Conservation (phyloP, 2,888 invertebrate genomes). For the Himalopsyche japonica region DNA sequence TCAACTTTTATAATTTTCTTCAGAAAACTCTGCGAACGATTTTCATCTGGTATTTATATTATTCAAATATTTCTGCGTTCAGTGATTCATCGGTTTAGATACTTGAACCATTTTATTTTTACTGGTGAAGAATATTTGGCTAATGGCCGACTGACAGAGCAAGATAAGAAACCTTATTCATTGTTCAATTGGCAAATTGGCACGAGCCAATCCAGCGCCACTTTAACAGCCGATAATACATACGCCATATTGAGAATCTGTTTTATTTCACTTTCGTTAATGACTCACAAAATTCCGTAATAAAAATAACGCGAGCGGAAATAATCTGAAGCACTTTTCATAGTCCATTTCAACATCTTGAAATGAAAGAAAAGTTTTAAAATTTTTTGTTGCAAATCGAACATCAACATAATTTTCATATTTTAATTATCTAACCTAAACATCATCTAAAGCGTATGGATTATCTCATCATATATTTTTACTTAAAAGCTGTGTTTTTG, state of each 20-base stretch:
- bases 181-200: neutral
- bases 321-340: too few relatives aligned
- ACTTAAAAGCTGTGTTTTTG: too few relatives aligned
- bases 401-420: too few relatives aligned
- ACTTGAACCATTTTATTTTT: neutral
- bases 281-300: neutral
- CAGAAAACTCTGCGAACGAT: too few relatives aligned
- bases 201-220: neutral
- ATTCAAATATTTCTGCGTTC: neutral
- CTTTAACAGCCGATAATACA: neutral
- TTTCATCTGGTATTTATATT: too few relatives aligned
- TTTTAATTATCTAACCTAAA: too few relatives aligned
- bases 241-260: neutral
- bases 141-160: neutral
- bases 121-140: neutral
- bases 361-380: too few relatives aligned
- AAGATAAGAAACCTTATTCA: neutral
- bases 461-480: too few relatives aligned
- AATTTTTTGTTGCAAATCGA: too few relatives aligned
- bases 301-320: neutral
- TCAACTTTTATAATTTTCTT: too few relatives aligned
- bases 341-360: too few relatives aligned
- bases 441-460: too few relatives aligned
- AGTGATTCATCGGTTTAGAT: neutral
- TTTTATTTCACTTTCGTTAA: neutral